Percentiles rank a stretch among this genome's conserved stretches.
Evolutionary conservation across 2,888 invertebrate genomes (phyloP).

Genomic region (Sphinx pinastri): DNA sequence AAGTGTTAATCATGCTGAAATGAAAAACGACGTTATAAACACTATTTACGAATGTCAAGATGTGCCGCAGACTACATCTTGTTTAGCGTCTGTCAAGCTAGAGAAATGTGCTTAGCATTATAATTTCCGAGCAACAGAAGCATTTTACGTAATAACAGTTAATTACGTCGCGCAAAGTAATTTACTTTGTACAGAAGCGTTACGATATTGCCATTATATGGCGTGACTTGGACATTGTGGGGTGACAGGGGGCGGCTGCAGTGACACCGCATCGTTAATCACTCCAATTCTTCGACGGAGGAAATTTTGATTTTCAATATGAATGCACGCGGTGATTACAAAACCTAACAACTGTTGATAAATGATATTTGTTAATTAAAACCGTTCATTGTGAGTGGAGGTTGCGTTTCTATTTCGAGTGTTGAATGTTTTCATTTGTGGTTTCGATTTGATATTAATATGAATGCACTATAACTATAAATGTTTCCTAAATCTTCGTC

Average conservation of each 20-base stretch:
- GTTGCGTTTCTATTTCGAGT: slow-evolving; percentile 9
- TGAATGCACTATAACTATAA: background rate
- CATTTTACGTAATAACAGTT: slow-evolving; percentile 61
- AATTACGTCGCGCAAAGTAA: slow-evolving; percentile 70
- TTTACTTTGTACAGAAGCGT: slow-evolving; percentile 70
- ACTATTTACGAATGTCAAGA: slow-evolving; percentile 15
- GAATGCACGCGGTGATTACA: slow-evolving; percentile 67
- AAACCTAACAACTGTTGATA: slow-evolving; percentile 68
- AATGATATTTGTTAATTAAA: slow-evolving; percentile 70
- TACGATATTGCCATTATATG: slow-evolving; percentile 79
- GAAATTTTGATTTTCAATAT: slow-evolving; percentile 80
- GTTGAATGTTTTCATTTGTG: background rate
- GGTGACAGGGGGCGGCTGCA: slow-evolving; percentile 65
- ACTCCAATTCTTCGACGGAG: slow-evolving; percentile 65
- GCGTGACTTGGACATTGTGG: slow-evolving; percentile 75
- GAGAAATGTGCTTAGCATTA: slow-evolving; percentile 33
- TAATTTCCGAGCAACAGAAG: slow-evolving; percentile 38
- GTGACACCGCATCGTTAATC: slow-evolving; percentile 80
- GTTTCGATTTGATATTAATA: background rate
- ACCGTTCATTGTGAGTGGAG: slow-evolving; percentile 40
- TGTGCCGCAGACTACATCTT: background rate
- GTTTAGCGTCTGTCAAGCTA: slow-evolving; percentile 23
- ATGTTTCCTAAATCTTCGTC: too few species aligned
- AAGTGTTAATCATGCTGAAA: slow-evolving; percentile 29
- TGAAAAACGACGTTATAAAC: slow-evolving; percentile 29